Base-by-base conservation (phyloP, 2,113 vertebrate species). In the Corythoichthys intestinalis region DNA sequence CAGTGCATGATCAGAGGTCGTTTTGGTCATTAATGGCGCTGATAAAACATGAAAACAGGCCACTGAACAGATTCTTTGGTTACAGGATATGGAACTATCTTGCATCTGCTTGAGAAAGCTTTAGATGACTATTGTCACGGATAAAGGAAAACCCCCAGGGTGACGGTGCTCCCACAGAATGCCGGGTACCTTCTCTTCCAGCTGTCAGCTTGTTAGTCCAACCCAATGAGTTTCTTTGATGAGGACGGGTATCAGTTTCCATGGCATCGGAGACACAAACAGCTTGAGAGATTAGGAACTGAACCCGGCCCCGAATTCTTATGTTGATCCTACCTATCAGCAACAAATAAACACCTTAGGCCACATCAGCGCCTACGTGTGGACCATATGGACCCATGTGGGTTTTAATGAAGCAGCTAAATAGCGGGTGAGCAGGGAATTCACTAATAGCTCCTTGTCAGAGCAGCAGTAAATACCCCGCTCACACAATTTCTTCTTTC, bases 291-390 rank as follows among this genome's bases (percentile, higher is more conserved):
- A 90, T 91, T 90, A 91, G 69, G 76, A 71, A 66, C 72, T 75
- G 83, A 89, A 89, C 86, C 73, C 82, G 44, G 86, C 68, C 81
- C 87, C 77, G 74, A 84, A 84, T 88, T 86, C 83, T 62, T 4
- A 67, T 66, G 61, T 6, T 88, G 85, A 90, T 90, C 86, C 88
- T 71, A 76, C 86, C 86, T 83, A 89, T 88, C 88, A 89, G 86
- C 87, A 82, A 86, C 88, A 91, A 90, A 92, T 90, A 91, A 92
- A 91, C 91, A 90, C 87, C 86, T 87, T 67, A 65, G 79, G 79
- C 60, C 58, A 65, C 68, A 70, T 73, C 82, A 44, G 48, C 15
- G 77, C 66, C 73, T 66, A 74, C 74, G 6, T 67, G 85, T 47
- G 5, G 67, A 81, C 85, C 87, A 84, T 77, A 81, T 81, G 85